Conservation (phyloP, 2,888 invertebrate genomes). For the Steromphala cineraria region DNA sequence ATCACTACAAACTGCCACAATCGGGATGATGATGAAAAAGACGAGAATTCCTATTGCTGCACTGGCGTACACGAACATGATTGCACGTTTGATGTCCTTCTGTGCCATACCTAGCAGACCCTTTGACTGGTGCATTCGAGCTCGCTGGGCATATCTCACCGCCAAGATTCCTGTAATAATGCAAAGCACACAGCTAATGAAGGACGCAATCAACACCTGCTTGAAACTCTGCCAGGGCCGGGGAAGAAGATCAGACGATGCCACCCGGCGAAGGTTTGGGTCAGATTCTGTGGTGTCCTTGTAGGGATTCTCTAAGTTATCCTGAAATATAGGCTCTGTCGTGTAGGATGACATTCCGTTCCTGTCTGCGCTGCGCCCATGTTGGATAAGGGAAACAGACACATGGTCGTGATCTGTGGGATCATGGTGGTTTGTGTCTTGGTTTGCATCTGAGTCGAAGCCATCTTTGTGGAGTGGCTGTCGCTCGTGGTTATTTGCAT, state of each 20-base stretch:
- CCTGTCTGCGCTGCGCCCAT: conserved; percentile 29
- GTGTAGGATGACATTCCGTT: conserved; percentile 45
- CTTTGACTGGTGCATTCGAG: conserved; percentile 62
- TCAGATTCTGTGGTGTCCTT: conserved; percentile 66
- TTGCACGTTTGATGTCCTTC: conserved; percentile 59
- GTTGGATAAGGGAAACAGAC: conserved; percentile 48
- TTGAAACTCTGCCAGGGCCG: conserved; percentile 63
- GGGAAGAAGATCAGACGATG: conserved; percentile 65
- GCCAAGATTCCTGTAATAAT: conserved; percentile 60
- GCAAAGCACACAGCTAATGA: conserved; percentile 60
- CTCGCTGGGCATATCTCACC: conserved; percentile 56
- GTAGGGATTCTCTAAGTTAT: conserved; percentile 65
- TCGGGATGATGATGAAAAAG: conserved; percentile 46
- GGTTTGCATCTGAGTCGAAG: conserved; percentile 32
- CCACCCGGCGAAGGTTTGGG: conserved; percentile 61
- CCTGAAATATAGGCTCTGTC: conserved; percentile 59
- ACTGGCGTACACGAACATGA: conserved; percentile 60
- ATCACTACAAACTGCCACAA: conserved; percentile 32
- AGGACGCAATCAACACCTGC: conserved; percentile 60
- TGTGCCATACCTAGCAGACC: conserved; percentile 68
- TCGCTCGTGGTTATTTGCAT: conserved; percentile 42
- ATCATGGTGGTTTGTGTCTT: conserved; percentile 42
- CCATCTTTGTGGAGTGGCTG: conserved; percentile 55
- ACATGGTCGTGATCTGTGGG: conserved; percentile 43
- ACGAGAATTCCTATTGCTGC: conserved; percentile 50